These are phyloP conservation scores for Euzetes globulus DNA, from an alignment of 2,888 invertebrate genomes.

Conservation along the genomic window DNA sequence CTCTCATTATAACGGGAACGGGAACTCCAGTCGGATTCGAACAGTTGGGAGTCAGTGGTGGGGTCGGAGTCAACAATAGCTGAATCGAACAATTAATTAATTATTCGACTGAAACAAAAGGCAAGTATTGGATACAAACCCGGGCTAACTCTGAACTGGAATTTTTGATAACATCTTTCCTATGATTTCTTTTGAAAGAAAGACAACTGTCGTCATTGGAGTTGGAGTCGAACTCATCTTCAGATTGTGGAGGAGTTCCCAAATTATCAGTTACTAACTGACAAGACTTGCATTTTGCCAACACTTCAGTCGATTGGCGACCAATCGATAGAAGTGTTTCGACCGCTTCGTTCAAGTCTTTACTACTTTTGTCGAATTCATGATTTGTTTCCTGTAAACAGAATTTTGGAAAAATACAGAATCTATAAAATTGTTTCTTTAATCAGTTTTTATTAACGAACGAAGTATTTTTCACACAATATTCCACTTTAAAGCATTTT, in stretches of 20 bases:
- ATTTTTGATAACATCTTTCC: not conserved
- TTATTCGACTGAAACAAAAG: not conserved
- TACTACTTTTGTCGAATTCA: not conserved
- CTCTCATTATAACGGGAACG: conserved; percentile 1
- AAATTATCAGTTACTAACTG: conserved; percentile 48
- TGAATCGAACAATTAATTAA: not conserved
- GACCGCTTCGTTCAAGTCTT: conserved; percentile 45
- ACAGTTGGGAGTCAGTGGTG: not conserved
- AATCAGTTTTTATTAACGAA: not conserved
- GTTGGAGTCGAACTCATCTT: conserved; percentile 58
- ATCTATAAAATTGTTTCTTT: not conserved
- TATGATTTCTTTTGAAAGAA: not conserved
- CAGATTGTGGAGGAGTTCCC: conserved; percentile 76
- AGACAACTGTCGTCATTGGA: not conserved
- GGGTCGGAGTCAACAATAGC: conserved; percentile 6
- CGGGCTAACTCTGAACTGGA: conserved; percentile 10
- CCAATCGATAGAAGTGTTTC: conserved; percentile 48
- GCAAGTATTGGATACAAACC: not conserved
- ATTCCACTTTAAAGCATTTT: not conserved
- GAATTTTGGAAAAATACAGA: not conserved
- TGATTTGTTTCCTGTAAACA: not conserved
- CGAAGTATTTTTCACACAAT: not conserved
- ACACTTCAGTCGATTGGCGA: conserved; percentile 36
- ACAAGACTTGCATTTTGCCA: conserved; percentile 33
- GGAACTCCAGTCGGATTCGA: not conserved